phyloP scores from a whole-genome alignment of 35 echinoderm and acorn worm genomes.

The Acanthaster planci region DNA sequence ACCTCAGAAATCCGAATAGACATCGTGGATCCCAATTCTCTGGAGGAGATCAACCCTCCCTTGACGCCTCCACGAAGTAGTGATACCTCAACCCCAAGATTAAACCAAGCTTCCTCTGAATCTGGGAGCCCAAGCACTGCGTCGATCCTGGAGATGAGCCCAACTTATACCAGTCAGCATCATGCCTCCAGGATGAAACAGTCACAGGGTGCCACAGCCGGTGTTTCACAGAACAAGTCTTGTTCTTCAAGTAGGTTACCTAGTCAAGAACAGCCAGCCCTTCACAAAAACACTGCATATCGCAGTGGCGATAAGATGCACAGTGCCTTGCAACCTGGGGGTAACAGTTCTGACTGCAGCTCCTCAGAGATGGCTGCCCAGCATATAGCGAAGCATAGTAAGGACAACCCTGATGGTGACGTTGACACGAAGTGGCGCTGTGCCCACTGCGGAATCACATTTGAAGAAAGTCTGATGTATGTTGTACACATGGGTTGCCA shows the following conservation, averaged over 20 bases:
- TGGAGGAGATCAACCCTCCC: conserved; percentile 12
- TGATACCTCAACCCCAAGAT: not conserved
- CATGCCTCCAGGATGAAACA: not conserved
- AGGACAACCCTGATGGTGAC: not conserved
- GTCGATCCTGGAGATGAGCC: not conserved
- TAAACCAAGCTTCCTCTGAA: not conserved
- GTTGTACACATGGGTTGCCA: conserved; percentile 77
- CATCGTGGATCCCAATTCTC: not conserved
- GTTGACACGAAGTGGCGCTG: conserved; percentile 52
- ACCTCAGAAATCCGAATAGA: not conserved
- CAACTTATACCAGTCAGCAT: not conserved
- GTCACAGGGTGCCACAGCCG: not conserved
- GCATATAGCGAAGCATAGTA: not conserved
- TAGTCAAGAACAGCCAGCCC: not conserved
- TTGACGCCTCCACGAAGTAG: not conserved
- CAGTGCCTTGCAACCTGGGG: too few relatives aligned
- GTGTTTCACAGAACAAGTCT: not conserved
- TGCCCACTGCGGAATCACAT: conserved; percentile 61
- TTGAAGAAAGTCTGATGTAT: conserved; percentile 73
- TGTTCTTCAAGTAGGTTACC: too few relatives aligned
- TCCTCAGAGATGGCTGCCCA: not conserved
- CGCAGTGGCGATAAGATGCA: not conserved
- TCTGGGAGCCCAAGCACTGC: not conserved
- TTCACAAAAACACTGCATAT: not conserved
- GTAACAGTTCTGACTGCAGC: not conserved